These are phyloP conservation scores for Tineola bisselliella DNA, from an alignment of 2,888 invertebrate genomes.

Conservation along the genomic window DNA sequence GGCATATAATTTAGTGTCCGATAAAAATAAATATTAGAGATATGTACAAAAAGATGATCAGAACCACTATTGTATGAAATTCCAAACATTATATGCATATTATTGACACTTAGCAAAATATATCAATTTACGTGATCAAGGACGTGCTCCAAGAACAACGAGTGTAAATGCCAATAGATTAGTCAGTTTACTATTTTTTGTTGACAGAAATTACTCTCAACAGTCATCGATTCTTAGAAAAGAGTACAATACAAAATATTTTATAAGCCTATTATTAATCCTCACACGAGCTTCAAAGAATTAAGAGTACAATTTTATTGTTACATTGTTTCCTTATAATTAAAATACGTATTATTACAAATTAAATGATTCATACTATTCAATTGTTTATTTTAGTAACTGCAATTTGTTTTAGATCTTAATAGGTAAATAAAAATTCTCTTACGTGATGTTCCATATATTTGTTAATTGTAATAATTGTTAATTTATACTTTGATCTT, in stretches of 20 bases:
- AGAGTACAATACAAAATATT: not conserved
- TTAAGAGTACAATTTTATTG: not conserved
- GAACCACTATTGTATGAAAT: too few relatives aligned
- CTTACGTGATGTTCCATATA: too few relatives aligned
- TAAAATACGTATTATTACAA: not conserved
- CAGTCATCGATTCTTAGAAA: not conserved
- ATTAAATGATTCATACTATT: not conserved
- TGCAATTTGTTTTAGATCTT: too few relatives aligned
- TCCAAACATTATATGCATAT: too few relatives aligned
- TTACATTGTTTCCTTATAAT: conserved; percentile 6
- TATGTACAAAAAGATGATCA: too few relatives aligned
- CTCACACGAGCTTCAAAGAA: not conserved
- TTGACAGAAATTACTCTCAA: not conserved
- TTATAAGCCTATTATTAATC: not conserved
- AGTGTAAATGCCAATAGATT: not conserved
- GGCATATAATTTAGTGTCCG: too few relatives aligned
- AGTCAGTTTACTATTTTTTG: not conserved
- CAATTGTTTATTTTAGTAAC: not conserved
- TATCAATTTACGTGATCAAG: not conserved
- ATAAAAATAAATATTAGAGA: too few relatives aligned
- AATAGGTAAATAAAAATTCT: too few relatives aligned
- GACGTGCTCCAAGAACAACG: not conserved
- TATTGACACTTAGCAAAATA: too few relatives aligned
- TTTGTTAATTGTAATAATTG: too few relatives aligned
- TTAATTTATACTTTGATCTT: too few relatives aligned